phyloP scores from a whole-genome alignment of 37 sponge, comb jelly and placozoan species.

The Haliclona indistincta region DNA sequence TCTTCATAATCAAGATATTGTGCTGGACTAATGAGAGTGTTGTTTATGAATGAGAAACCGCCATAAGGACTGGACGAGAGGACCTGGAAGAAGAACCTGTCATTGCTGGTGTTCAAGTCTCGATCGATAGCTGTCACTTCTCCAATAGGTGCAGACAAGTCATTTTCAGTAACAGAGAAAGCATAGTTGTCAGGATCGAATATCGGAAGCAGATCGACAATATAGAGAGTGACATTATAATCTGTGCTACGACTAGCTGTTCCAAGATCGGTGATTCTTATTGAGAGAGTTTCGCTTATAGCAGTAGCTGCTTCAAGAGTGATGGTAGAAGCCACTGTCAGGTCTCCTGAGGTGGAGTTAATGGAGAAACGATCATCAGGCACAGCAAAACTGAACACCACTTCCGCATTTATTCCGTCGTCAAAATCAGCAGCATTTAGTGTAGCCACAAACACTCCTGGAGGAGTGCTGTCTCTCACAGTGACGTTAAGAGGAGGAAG shows the following conservation, averaged over 20 bases:
- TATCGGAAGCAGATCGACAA: slow-evolving; percentile 43
- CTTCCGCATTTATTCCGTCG: slow-evolving; percentile 59
- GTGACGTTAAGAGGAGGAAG: slow-evolving; percentile 10
- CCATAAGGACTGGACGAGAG: slow-evolving; percentile 49
- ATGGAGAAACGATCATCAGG: slow-evolving; percentile 17
- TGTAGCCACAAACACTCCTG: slow-evolving; percentile 10
- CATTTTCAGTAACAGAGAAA: slow-evolving; percentile 40
- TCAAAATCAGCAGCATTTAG: slow-evolving; percentile 58
- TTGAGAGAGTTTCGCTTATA: slow-evolving; percentile 1
- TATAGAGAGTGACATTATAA: slow-evolving; percentile 24
- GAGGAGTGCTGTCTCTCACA: slow-evolving; percentile 37
- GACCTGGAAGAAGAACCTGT: slow-evolving; percentile 53
- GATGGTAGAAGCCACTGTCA: neutral
- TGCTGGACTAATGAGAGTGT: slow-evolving; percentile 34
- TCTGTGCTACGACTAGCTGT: neutral
- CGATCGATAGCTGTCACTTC: slow-evolving; percentile 40
- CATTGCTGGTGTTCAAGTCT: slow-evolving; percentile 41
- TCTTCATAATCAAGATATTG: slow-evolving; percentile 74
- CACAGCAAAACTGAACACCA: slow-evolving; percentile 26
- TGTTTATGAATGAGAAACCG: slow-evolving; percentile 43
- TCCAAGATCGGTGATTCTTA: slow-evolving; percentile 38
- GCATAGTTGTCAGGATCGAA: slow-evolving; percentile 21
- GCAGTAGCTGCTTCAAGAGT: slow-evolving; percentile 6
- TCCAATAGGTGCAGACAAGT: neutral
- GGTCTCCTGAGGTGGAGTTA: slow-evolving; percentile 32